phyloP scores from a whole-genome alignment of 2,888 invertebrate genomes.

The Lithophane semibrunnea region DNA sequence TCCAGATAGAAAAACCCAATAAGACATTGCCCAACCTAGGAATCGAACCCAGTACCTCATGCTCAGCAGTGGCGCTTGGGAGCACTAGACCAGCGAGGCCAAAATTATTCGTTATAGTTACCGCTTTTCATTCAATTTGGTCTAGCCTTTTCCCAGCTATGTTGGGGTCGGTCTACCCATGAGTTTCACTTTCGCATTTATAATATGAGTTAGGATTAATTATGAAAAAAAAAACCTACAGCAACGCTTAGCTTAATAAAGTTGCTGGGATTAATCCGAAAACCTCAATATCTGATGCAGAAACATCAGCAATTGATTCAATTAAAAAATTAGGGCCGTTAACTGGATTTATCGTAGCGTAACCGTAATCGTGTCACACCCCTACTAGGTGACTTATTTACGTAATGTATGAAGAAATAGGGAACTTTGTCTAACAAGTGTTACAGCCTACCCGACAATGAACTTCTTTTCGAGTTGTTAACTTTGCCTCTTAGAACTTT shows the following conservation, averaged over 20 bases:
- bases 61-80: no score
- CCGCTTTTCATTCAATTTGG: not conserved
- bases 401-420: conserved; percentile 52
- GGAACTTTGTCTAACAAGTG: conserved; percentile 48
- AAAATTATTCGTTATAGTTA: not conserved
- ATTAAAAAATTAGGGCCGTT: conserved; percentile 52
- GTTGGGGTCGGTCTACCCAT: no score
- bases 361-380: conserved; percentile 28
- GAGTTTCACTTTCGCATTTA: no score
- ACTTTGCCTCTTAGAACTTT: conserved; percentile 77
- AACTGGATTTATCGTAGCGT: conserved; percentile 44
- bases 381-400: conserved; percentile 51
- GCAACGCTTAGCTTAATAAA: not conserved
- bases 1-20: no score
- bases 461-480: conserved; percentile 73
- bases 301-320: conserved; percentile 42
- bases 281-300: conserved; percentile 3
- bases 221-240: not conserved
- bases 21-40: no score
- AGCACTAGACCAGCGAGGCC: no score
- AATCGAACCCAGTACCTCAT: no score
- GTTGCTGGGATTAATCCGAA: not conserved
- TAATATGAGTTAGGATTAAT: no score
- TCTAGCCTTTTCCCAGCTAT: no score
- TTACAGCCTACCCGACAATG: conserved; percentile 56